phyloP scores from a whole-genome alignment of 2,113 vertebrate species.

The Corydoras sp. region DNA sequence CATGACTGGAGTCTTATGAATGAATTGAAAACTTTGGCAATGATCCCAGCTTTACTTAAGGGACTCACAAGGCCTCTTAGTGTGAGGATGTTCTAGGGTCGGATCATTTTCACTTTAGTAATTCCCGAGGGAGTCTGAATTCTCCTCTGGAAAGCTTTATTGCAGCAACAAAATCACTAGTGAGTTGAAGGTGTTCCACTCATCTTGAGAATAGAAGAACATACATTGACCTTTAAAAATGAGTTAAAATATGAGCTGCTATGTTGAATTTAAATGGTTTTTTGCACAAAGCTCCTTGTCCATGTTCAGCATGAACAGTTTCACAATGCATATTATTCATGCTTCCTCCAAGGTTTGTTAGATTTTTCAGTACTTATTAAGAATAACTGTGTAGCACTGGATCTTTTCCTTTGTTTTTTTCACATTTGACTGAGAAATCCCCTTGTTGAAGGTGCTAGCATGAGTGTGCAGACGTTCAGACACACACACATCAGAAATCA shows the following conservation, averaged over 20 bases:
- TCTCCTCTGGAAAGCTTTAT: slow-evolving; percentile 6
- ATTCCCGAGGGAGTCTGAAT: background rate
- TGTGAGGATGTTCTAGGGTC: slow-evolving; percentile 15
- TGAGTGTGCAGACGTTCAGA: slow-evolving; percentile 22
- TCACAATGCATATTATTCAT: too few species aligned
- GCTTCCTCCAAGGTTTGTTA: too few species aligned
- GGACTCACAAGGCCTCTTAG: slow-evolving; percentile 36
- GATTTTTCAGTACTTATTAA: too few species aligned
- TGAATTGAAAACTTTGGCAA: slow-evolving; percentile 56
- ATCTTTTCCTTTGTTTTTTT: background rate
- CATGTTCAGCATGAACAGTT: too few species aligned
- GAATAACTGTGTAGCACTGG: background rate
- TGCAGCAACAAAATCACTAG: background rate
- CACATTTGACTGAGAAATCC: slow-evolving; percentile 18
- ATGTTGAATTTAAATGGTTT: background rate
- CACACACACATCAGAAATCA: slow-evolving; percentile 61
- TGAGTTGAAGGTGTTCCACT: too few species aligned
- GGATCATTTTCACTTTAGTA: slow-evolving; percentile 2
- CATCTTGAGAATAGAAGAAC: background rate
- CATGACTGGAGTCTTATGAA: slow-evolving; percentile 59
- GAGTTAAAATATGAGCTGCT: background rate
- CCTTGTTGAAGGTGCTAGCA: slow-evolving; percentile 4
- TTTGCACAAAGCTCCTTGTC: too few species aligned
- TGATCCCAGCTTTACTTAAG: slow-evolving; percentile 37
- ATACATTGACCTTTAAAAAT: too few species aligned